These are phyloP conservation scores for Drosophila melanogaster DNA, from an alignment of 1,140 invertebrate species.

Conservation along the genomic window DNA sequence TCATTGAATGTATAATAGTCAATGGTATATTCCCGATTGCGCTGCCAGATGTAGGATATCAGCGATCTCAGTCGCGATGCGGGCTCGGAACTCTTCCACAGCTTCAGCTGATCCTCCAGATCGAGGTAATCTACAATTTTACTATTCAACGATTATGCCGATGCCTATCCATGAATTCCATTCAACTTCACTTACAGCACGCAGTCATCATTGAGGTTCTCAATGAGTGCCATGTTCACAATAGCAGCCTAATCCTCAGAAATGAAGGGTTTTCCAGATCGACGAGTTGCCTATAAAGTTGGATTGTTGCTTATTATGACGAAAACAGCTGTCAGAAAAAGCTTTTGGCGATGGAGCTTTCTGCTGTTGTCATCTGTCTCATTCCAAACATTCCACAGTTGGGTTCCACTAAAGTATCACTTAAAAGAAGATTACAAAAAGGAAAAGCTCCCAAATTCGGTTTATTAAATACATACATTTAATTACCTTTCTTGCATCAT, in stretches of 20 bases:
- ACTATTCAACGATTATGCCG: constrained; percentile 5
- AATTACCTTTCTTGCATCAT: too few species aligned
- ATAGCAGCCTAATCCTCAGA: too few species aligned
- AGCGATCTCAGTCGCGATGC: constrained; percentile 12
- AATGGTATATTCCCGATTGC: neutral
- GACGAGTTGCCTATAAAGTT: neutral
- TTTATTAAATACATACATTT: too few species aligned
- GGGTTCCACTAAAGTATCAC: neutral
- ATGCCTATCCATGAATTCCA: too few species aligned
- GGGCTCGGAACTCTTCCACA: constrained; percentile 36
- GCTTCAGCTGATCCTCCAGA: constrained; percentile 31
- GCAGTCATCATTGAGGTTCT: constrained; percentile 34
- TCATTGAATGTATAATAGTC: constrained; percentile 4
- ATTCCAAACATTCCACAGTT: neutral
- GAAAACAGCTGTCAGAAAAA: constrained; percentile 28
- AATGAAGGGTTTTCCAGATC: neutral
- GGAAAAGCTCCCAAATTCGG: neutral
- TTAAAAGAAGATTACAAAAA: too few species aligned
- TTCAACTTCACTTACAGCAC: constrained; percentile 27
- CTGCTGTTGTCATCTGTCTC: neutral
- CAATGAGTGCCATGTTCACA: constrained; percentile 5
- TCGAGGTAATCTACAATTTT: constrained; percentile 37
- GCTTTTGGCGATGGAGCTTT: constrained; percentile 3
- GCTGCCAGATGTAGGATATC: constrained; percentile 29
- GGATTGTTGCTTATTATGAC: constrained; percentile 12